A percentile compares a stretch with the other conserved stretches of the same genome.
Evolutionary conservation across 1,140 invertebrate genomes (phyloP).

Genomic region (Camponotus vicinus): DNA sequence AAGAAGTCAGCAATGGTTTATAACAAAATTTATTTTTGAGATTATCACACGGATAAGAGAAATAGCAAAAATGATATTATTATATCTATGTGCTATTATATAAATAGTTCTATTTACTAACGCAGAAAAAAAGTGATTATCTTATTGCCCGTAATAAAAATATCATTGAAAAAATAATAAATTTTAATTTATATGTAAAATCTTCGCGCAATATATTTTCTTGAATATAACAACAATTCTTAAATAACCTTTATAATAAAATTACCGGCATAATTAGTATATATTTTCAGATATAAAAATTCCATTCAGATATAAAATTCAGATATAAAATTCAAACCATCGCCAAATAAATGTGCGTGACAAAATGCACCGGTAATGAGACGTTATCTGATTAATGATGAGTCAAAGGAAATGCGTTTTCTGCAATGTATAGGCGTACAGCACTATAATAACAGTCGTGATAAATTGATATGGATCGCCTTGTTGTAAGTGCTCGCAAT

Average conservation of each 20-base stretch:
- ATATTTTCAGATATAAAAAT: neutral
- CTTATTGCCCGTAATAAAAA: neutral
- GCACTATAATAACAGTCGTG: neutral
- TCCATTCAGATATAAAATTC: neutral
- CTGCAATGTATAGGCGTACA: neutral
- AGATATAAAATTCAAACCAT: neutral
- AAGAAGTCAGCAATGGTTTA: neutral
- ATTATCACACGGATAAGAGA: neutral
- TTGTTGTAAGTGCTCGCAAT: neutral
- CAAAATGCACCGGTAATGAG: neutral
- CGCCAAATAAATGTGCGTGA: neutral
- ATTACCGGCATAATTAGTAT: neutral
- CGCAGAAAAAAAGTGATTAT: neutral
- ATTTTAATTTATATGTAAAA: constrained; percentile 7
- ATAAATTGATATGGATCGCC: neutral
- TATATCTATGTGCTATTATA: neutral
- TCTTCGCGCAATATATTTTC: neutral
- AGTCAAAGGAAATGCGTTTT: neutral
- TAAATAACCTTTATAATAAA: neutral
- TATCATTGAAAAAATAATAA: neutral
- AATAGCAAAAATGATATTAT: neutral
- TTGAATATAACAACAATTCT: neutral
- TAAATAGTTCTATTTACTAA: neutral
- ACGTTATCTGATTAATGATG: neutral
- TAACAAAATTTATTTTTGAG: constrained; percentile 21